Percentiles rank a stretch among this genome's conserved stretches.
phyloP scores from a whole-genome alignment of 2,888 invertebrate species.

The Sarcophaga carnaria region DNA sequence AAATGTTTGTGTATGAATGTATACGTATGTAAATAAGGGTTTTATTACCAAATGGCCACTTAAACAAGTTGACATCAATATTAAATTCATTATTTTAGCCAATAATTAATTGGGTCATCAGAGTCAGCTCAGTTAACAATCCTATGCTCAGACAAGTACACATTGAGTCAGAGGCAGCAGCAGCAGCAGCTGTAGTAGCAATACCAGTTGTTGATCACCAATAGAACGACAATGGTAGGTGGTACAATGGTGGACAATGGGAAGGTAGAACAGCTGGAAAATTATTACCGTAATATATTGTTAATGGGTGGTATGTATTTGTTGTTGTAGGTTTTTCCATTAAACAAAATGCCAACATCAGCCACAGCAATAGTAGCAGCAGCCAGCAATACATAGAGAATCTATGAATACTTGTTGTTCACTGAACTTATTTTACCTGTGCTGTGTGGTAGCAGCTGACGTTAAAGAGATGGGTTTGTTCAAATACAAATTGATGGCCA shows the following conservation, averaged over 20 bases:
- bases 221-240: too few relatives aligned
- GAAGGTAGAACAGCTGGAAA: background rate
- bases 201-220: background rate
- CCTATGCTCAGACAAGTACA: background rate
- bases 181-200: too few relatives aligned
- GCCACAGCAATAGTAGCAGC: background rate
- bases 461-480: too few relatives aligned
- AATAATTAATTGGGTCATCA: constrained; percentile 67
- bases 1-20: background rate
- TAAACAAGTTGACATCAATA: constrained; percentile 52
- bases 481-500: too few relatives aligned
- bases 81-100: constrained; percentile 63
- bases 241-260: too few relatives aligned
- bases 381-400: too few relatives aligned
- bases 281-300: background rate
- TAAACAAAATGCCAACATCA: background rate
- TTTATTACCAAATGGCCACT: constrained; percentile 42
- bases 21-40: background rate
- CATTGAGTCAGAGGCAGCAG: background rate
- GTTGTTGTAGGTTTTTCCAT: background rate
- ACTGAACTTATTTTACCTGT: too few relatives aligned
- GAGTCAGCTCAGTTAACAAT: background rate
- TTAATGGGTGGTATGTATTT: background rate
- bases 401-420: too few relatives aligned
- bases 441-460: too few relatives aligned